Base-by-base conservation (phyloP, 2,888 invertebrate genomes). In the Leucophenga montana region DNA sequence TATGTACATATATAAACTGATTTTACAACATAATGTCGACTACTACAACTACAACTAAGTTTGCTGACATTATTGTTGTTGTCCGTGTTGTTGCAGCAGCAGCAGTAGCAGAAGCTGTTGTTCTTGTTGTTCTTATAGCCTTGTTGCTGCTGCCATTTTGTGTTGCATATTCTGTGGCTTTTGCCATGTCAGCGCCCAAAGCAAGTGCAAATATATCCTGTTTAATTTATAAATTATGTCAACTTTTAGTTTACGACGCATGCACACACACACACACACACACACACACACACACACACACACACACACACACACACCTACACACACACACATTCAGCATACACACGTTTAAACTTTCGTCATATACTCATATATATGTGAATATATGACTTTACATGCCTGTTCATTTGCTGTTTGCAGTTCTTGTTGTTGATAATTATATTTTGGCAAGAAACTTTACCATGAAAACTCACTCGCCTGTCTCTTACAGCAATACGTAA, bases 161-260 rank as follows among this genome's bases (percentile, higher is more conserved):
- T 27, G 22, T 3, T 61, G 39, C 39, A 61, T 33, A 39, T 18
- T 62, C 46, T 62, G 62, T 62, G 62, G 62, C 62, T 62, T 62
- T 64, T 73, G 78, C 80, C 73, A 67, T 78, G 78, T 81, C 73
- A 73, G 67, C 71, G 71, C 75, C 77, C 75, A 69, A 74, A 77
- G 75, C 62, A 46, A 62, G 46, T 33, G 62, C 44, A 62, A 62
- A 62, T 62, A 62, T 62, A 62, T 62, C 62, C 62, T 62, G 62
- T 62, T 62, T 62, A 62, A 62, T 62, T 62, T 62, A 62, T 62
- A 62, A 62, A 62, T 62, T 62, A 62, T 62, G 62, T 62, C 62
- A 62, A 62, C 62, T 62, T 62, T 46, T 62, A 46, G 62, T 62
- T n/a, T 20, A 16, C 27, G 14, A n/a, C 1, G 33, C 14, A 18